Evolutionary conservation across 2,797 vertebrate genomes (phyloP), one percentile per base, ranked within the genome.

Genomic region (Sciaenops ocellatus): DNA sequence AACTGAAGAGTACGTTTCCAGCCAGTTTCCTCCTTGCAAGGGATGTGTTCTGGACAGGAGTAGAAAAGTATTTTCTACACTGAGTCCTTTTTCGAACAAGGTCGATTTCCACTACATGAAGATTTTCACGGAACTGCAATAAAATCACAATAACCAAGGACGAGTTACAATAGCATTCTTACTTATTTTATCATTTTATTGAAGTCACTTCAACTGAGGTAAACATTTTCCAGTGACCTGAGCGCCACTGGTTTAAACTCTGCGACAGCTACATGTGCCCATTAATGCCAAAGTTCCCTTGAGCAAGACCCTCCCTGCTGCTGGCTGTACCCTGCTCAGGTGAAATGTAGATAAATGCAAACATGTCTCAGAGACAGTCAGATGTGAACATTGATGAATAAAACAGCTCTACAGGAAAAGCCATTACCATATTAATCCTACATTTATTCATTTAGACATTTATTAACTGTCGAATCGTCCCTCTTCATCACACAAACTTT

Each of bases 271-370:
- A 1, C 16, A 17, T 18, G 8, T 30, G 56, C 71, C 46, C 52
- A 72, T 57, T 24, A 34, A 62, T 69, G 61, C 79, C 64, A 77
- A 71, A 78, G 73, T 65, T 74, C 57, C 30, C 63, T 18, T 78
- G 11, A 69, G 11, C 42, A n/a, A 57, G 6, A 15, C 51, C 18
- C 22, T 10, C 28, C 30, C 54, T 55, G 54, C 71, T 69, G 57
- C 34, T 26, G 51, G 38, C 71, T 69, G 51, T 3, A 44, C 26
- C 12, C 41, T 26, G 79, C 74, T 83, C 71, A 65, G 69, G 80
- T 69, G 71, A 80, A 50, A 56, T 18, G 24, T 30, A 56, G 61
- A 79, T 28, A 26, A 62, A 63, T 50, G 38, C 51, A 66, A 76
- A 66, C 34, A 47, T 11, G 26, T 60, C 72, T 70, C 30, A 55